Evolutionary conservation across 1,140 invertebrate genomes (phyloP).

Genomic region (Dufourea novaeangliae): DNA sequence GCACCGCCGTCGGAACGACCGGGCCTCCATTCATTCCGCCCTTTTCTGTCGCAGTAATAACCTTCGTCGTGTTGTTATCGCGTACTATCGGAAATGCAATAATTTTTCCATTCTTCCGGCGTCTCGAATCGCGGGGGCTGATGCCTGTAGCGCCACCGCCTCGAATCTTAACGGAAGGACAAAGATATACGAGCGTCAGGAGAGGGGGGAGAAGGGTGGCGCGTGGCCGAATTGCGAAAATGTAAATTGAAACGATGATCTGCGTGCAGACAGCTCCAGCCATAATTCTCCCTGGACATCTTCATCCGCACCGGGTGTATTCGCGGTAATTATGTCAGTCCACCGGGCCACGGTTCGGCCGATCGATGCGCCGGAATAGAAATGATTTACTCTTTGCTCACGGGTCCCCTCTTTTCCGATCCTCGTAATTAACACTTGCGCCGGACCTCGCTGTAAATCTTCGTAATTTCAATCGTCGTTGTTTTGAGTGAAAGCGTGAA

Average conservation of each 20-base stretch:
- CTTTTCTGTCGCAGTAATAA: conserved; percentile 33
- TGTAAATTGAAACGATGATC: conserved; percentile 62
- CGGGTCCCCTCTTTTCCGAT: conserved; percentile 33
- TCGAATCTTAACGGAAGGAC: conserved; percentile 40
- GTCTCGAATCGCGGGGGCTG: conserved; percentile 2
- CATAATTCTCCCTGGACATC: conserved; percentile 57
- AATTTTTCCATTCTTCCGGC: conserved; percentile 43
- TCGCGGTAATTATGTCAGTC: conserved; percentile 56
- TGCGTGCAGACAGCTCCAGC: conserved; percentile 26
- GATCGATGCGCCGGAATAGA: conserved; percentile 18
- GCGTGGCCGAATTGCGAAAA: conserved; percentile 31
- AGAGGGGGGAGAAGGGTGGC: no score
- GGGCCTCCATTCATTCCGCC: conserved; percentile 7
- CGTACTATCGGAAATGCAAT: conserved; percentile 27
- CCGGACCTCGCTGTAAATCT: conserved; percentile 32
- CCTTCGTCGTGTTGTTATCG: conserved; percentile 24
- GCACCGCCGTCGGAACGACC: neutral
- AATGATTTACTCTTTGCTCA: conserved; percentile 27
- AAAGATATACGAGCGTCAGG: conserved; percentile 36
- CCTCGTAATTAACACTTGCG: conserved; percentile 30
- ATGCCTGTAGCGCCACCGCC: neutral
- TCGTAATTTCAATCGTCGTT: neutral
- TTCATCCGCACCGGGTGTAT: conserved; percentile 52
- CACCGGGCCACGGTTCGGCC: conserved; percentile 5
- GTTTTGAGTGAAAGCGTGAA: no score